A percentile compares a stretch with the other conserved stretches of the same genome.
Evolutionary conservation across 2,797 vertebrate species (phyloP).

Genomic region (Gastrophryne carolinensis): DNA sequence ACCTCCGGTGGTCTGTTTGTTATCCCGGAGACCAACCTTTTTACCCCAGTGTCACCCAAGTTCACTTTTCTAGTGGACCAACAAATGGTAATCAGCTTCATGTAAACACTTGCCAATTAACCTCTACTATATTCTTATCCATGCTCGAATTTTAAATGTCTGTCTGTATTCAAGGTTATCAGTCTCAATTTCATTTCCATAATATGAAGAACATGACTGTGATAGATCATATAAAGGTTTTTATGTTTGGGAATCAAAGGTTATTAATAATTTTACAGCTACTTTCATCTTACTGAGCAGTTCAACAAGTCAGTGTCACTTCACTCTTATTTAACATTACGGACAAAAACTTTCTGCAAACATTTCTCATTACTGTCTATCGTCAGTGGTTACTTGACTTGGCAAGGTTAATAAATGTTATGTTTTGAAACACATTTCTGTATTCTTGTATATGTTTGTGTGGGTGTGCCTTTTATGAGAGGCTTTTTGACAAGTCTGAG

Average conservation of each 20-base stretch:
- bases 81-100: conserved; percentile 9
- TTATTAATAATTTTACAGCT: conserved; percentile 23
- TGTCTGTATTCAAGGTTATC: conserved; percentile 32
- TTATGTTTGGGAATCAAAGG: conserved; percentile 36
- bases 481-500: no score
- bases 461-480: no score
- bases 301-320: not conserved
- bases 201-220: conserved; percentile 28
- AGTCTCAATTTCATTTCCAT: conserved; percentile 6
- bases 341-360: conserved; percentile 17
- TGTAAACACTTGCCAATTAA: conserved; percentile 23
- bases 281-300: not conserved
- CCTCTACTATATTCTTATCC: not conserved
- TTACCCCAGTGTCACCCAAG: no score
- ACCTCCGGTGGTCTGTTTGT: no score
- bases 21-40: no score
- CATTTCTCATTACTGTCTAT: conserved; percentile 12
- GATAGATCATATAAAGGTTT: conserved; percentile 30
- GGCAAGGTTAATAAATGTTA: conserved; percentile 4
- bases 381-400: conserved; percentile 16
- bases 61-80: no score
- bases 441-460: no score
- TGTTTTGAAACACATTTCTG: no score
- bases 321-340: not conserved
- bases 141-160: conserved; percentile 34